phyloP scores from a whole-genome alignment of 2,888 invertebrate genomes.

The Lasiommata megera region DNA sequence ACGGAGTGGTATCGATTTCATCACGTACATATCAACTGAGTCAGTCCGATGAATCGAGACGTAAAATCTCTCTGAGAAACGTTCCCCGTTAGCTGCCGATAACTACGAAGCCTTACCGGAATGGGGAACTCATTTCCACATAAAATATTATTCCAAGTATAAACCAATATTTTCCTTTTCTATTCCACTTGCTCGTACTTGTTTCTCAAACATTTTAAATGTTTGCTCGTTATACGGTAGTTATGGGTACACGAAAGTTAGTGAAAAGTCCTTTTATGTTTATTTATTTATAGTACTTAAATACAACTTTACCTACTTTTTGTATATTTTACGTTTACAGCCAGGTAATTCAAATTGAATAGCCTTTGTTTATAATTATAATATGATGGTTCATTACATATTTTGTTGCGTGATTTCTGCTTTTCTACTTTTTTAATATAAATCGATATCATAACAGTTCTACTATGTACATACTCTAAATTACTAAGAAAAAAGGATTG shows the following conservation, averaged over 20 bases:
- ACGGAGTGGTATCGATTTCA: constrained; percentile 36
- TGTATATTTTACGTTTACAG: too few species aligned
- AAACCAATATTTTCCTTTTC: constrained; percentile 41
- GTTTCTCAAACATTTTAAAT: constrained; percentile 31
- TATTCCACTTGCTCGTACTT: constrained; percentile 27
- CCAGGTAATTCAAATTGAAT: too few species aligned
- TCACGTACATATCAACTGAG: constrained; percentile 32
- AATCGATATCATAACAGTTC: too few species aligned
- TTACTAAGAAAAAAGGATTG: too few species aligned
- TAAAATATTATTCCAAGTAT: constrained; percentile 42
- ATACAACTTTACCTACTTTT: too few species aligned
- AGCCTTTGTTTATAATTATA: too few species aligned
- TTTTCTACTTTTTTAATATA: too few species aligned
- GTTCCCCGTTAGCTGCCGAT: constrained; percentile 36
- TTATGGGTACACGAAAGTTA: constrained; percentile 12
- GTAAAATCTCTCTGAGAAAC: constrained; percentile 45
- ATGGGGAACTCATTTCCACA: constrained; percentile 40
- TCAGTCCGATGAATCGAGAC: constrained; percentile 44
- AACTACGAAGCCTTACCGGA: constrained; percentile 44
- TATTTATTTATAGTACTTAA: too few species aligned
- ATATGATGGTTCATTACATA: too few species aligned
- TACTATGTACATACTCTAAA: too few species aligned
- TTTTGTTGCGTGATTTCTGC: too few species aligned
- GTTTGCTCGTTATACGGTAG: constrained; percentile 27
- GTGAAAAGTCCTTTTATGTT: not conserved